phyloP scores from a whole-genome alignment of 2,113 vertebrate genomes.

The Regulus satrapa region DNA sequence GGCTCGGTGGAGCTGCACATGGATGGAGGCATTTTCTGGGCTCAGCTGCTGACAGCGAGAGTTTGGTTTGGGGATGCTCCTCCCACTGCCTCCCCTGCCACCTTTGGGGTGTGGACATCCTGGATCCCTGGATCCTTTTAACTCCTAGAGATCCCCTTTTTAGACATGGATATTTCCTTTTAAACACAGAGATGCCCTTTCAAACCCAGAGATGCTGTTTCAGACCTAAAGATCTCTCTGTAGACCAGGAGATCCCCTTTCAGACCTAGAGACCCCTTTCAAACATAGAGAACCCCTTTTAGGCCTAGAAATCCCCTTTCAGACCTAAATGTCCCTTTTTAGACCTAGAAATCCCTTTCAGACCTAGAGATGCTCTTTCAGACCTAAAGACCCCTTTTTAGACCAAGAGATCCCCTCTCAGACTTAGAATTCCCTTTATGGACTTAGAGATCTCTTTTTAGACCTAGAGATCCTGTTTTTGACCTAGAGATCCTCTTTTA shows the following conservation, averaged over 20 bases:
- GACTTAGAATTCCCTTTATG: too few relatives aligned
- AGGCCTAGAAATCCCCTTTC: too few relatives aligned
- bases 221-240: background rate
- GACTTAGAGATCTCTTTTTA: background rate
- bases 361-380: too few relatives aligned
- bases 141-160: rapidly evolving
- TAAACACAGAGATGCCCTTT: rapidly evolving
- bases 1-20: rapidly evolving
- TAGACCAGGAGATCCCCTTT: background rate
- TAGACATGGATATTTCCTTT: background rate
- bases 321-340: too few relatives aligned
- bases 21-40: background rate
- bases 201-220: too few relatives aligned
- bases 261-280: too few relatives aligned
- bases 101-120: rapidly evolving
- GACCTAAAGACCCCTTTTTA: too few relatives aligned
- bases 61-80: background rate
- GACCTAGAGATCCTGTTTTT: rapidly evolving
- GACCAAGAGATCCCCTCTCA: too few relatives aligned
- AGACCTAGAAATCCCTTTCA: too few relatives aligned
- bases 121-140: too few relatives aligned
- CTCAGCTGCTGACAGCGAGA: background rate
- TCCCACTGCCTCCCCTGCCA: background rate
- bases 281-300: too few relatives aligned
- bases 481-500: background rate